Evolutionary conservation across 2,888 invertebrate species (phyloP).

Genomic region (Julus scanicus): DNA sequence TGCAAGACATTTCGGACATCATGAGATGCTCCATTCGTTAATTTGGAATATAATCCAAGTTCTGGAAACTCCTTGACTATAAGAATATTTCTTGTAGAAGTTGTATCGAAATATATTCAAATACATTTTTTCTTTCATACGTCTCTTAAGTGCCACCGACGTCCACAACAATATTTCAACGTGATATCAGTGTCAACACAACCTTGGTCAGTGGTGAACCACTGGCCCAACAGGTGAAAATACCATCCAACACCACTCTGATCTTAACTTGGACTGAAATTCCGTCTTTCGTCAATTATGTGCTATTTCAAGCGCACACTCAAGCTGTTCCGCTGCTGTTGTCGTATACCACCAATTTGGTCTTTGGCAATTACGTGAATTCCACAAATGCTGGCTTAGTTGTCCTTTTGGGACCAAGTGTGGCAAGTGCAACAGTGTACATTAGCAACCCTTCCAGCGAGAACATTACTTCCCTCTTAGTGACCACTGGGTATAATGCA

Average conservation of each 20-base stretch:
- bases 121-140: too few relatives aligned
- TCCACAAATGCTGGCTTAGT: constrained; percentile 76
- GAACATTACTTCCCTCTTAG: constrained; percentile 66
- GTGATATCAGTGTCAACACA: not conserved
- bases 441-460: constrained; percentile 68
- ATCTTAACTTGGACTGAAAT: constrained; percentile 56
- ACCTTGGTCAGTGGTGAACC: not conserved
- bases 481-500: constrained; percentile 70
- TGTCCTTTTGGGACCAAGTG: constrained; percentile 61
- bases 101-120: too few relatives aligned
- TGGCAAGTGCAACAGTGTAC: constrained; percentile 64
- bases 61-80: too few relatives aligned
- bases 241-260: constrained; percentile 55
- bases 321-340: constrained; percentile 72
- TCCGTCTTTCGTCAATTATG: constrained; percentile 69
- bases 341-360: constrained; percentile 67
- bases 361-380: constrained; percentile 65
- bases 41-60: too few relatives aligned
- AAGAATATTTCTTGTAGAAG: too few relatives aligned
- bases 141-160: not conserved
- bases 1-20: too few relatives aligned
- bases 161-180: not conserved
- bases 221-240: not conserved
- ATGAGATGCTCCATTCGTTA: too few relatives aligned
- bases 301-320: constrained; percentile 76